Percentiles rank a stretch among this genome's conserved stretches.
Conservation (phyloP, 2,888 invertebrate species). For the Oasisia sp. region DNA sequence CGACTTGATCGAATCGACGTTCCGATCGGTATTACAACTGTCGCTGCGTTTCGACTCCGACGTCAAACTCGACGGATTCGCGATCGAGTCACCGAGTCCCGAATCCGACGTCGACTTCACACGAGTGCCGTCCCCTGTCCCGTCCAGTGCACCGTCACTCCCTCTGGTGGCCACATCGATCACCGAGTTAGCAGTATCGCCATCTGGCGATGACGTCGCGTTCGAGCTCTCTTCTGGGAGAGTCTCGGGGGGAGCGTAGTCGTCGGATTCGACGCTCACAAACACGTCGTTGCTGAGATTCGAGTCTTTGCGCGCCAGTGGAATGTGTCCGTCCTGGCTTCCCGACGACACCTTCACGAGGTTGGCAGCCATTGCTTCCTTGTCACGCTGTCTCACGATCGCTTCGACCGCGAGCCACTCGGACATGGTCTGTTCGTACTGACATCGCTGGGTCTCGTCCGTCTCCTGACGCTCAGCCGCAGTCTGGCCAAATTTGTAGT, state of each 20-base stretch:
- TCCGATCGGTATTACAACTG: slow-evolving; percentile 40
- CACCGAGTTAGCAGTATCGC: neutral
- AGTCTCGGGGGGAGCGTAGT: slow-evolving; percentile 40
- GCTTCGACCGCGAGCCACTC: slow-evolving; percentile 96
- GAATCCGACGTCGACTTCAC: neutral
- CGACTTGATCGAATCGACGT: slow-evolving; percentile 31
- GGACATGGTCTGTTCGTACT: slow-evolving; percentile 90
- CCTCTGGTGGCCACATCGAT: neutral
- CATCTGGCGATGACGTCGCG: neutral
- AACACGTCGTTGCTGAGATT: slow-evolving; percentile 66
- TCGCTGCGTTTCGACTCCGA: slow-evolving; percentile 39
- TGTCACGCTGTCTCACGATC: slow-evolving; percentile 74
- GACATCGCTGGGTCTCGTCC: slow-evolving; percentile 71
- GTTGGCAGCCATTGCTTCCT: slow-evolving; percentile 80
- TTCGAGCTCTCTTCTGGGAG: slow-evolving; percentile 39
- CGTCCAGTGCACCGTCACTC: neutral
- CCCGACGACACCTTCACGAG: slow-evolving; percentile 86
- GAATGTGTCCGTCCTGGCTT: slow-evolving; percentile 53
- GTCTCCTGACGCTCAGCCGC: slow-evolving; percentile 53
- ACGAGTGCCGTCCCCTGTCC: neutral
- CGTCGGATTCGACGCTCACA: slow-evolving; percentile 33
- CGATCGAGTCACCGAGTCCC: slow-evolving; percentile 48
- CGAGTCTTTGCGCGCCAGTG: slow-evolving; percentile 65
- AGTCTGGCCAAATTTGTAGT: slow-evolving; percentile 79
- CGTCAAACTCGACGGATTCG: slow-evolving; percentile 29